Evolutionary conservation across 1,140 invertebrate genomes (phyloP), one percentile per base, ranked within the genome.

Genomic region (Pomacea maculata): DNA sequence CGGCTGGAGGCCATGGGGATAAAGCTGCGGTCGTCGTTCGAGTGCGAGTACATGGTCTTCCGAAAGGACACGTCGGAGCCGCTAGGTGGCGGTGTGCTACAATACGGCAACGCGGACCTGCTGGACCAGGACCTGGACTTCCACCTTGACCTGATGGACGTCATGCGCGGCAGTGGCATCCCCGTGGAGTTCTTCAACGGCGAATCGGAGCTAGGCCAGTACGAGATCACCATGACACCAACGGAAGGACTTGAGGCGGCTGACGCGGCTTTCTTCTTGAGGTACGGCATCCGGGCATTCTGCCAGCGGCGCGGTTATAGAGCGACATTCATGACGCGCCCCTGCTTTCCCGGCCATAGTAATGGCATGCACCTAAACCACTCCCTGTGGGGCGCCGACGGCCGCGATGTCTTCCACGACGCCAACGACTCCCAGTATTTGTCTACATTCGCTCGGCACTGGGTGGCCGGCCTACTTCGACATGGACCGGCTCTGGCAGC

Each of bases 281-380:
- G 79, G 25, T 74, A 82, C 19, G 82, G 78, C 7, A 29, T 80
- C 11, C 71, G 61, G 29, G 63, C 67, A 11, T 52, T 61, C 52
- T 61, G 78, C 25, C 14, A 67, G 15, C n/a, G 75, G 29, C 29
- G 68, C 5, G 74, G 75, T 14, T 45, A 74, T 65, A 25, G 57
- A 25, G 78, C 83, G 7, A 84, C 84, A 19, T 86, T 85, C 81
- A 86, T 86, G 85, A 65, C 86, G 29, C 70, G 80, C 17, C 82
- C 82, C 7, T 73, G 45, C 15, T 68, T 61, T 17, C 34, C 75
- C 14, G 57, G 73, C 29, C 57, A 80, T 15, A 72, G 74, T 52
- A 86, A 81, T 67, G 85, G 83, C 17, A 76, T 83, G 21, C 84
- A 85, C 73, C 78, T 82, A 17, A 85, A 85, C 82, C 79, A 83